Percentiles rank a stretch among this genome's conserved stretches.
Conservation (phyloP, 2,113 vertebrate species). For the Myiozetetes cayanensis region DNA sequence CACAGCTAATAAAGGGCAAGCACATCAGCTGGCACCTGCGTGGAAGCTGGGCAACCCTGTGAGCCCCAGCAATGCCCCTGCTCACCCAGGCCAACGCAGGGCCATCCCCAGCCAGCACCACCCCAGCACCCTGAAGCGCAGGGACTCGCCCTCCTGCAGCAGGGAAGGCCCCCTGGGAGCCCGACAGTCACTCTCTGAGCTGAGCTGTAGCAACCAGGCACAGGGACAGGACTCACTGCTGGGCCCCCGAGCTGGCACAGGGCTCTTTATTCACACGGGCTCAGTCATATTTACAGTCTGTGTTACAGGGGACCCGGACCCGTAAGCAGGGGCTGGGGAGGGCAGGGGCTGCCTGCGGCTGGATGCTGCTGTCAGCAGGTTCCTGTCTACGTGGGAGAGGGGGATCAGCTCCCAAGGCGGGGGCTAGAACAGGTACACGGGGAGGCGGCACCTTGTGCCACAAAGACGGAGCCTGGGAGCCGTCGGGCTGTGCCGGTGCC, state of each 20-base stretch:
- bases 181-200: not conserved
- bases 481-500: rapidly evolving
- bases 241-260: not conserved
- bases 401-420: not conserved
- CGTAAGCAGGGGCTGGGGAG: not conserved
- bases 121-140: not conserved
- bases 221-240: not conserved
- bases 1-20: not conserved
- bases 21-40: rapidly evolving
- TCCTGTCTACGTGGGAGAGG: not conserved
- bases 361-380: not conserved
- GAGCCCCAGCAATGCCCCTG: not conserved
- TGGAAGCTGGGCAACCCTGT: rapidly evolving
- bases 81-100: not conserved
- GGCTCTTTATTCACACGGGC: not conserved
- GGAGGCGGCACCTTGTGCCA: not conserved
- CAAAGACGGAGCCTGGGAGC: not conserved
- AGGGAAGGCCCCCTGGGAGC: not conserved
- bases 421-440: not conserved
- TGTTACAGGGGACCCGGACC: not conserved
- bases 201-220: not conserved
- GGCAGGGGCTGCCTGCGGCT: not conserved
- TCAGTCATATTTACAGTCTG: not conserved
- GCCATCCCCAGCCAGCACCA: too few species aligned
- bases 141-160: rapidly evolving